Evolutionary conservation across 2,113 vertebrate species (phyloP).

Genomic region (Apodemus sylvaticus): DNA sequence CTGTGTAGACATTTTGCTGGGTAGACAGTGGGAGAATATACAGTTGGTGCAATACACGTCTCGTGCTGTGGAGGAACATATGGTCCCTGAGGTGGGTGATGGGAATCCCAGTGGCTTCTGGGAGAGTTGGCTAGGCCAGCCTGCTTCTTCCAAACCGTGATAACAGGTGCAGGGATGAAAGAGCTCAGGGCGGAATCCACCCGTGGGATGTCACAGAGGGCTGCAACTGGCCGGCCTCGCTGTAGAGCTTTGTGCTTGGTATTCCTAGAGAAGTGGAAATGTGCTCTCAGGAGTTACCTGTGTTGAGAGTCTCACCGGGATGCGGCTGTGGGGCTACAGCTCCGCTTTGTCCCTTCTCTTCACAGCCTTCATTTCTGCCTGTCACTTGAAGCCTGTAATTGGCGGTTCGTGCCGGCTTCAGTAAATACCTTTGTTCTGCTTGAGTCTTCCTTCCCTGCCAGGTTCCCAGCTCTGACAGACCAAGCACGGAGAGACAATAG

Average conservation of each 20-base stretch:
- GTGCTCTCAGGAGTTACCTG: background rate
- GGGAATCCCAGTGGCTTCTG: background rate
- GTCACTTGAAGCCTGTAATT: background rate
- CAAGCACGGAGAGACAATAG: fast-evolving
- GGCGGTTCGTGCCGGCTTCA: background rate
- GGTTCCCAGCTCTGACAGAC: background rate
- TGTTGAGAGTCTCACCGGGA: background rate
- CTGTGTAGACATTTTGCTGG: fast-evolving
- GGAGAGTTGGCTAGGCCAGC: background rate
- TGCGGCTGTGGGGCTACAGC: fast-evolving
- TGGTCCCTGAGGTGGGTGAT: fast-evolving
- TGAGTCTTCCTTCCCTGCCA: background rate
- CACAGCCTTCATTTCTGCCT: too few relatives aligned
- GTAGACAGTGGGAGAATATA: background rate
- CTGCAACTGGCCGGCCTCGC: background rate
- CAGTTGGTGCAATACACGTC: fast-evolving
- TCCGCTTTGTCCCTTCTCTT: background rate
- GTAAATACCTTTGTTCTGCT: background rate
- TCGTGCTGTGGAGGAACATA: fast-evolving
- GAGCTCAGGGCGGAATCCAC: constrained; percentile 8
- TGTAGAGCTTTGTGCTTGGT: background rate
- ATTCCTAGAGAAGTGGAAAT: background rate
- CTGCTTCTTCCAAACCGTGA: background rate
- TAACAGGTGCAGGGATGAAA: background rate
- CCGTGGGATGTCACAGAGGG: background rate